Evolutionary conservation across 2,113 vertebrate genomes (phyloP).

Genomic region (Cervus canadensis): DNA sequence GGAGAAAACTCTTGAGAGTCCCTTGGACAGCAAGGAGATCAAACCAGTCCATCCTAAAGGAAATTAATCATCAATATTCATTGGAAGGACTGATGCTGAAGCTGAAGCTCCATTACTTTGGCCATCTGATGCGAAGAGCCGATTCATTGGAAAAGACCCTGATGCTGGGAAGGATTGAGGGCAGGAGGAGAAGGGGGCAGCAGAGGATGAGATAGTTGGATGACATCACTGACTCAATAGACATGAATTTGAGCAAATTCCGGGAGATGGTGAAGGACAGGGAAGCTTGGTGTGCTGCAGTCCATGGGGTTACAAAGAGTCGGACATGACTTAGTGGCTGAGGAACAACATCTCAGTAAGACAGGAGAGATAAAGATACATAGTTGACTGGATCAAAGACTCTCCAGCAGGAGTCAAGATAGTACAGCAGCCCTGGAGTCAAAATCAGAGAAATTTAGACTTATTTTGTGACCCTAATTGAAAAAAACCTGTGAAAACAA

Average conservation of each 20-base stretch:
- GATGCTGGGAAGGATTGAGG: background rate
- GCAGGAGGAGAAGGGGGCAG: background rate
- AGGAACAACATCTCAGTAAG: background rate
- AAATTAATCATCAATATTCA: background rate
- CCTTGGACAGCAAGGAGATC: background rate
- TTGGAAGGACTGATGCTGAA: background rate
- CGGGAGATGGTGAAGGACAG: background rate
- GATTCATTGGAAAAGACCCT: background rate
- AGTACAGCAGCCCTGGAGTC: background rate
- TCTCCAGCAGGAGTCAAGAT: background rate
- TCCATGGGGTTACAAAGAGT: background rate
- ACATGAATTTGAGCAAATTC: background rate
- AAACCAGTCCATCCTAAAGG: background rate
- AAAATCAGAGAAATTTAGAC: background rate
- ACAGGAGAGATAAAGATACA: background rate
- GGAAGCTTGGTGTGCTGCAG: background rate
- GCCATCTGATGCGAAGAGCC: background rate
- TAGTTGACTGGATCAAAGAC: background rate
- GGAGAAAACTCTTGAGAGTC: background rate
- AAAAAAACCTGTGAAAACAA: background rate
- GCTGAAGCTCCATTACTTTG: background rate
- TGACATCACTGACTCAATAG: background rate
- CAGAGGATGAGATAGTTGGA: background rate
- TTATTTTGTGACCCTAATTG: background rate
- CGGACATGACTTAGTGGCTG: background rate